Evolutionary conservation across 2,888 invertebrate genomes (phyloP), one percentile per base, ranked within the genome.

Genomic region (Endomychus coccineus): DNA sequence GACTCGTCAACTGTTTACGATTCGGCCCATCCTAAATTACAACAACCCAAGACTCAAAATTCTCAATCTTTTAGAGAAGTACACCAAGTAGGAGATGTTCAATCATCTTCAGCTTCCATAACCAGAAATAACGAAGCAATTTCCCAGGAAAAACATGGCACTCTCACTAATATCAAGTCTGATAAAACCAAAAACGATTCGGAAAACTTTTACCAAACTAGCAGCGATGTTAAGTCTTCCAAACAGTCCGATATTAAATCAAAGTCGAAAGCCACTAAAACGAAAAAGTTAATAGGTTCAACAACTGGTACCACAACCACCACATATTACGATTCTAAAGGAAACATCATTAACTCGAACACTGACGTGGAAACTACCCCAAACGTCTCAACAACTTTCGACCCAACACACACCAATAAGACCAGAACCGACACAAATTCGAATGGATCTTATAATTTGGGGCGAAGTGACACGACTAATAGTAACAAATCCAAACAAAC

Each of bases 1-100:
- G 72, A 75, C 32, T 70, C 69, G 59, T 68, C 71, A 47, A 69
- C 73, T 3, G 70, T 68, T 24, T 77, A 70, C 52, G 77, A 77
- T 46, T 69, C 73, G 4, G 73, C 71, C 2, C 70, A 71, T 53
- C 71, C 71, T 38, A 75, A 75, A 30, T 45, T 62, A 17, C 44
- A 42, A 29, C 43, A 59, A 43, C 63, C 66, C 1, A 55, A 62
- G 49, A 58, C 56, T 59, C 60, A 71, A 68, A 59, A 70, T 62
- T 46, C 69, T 50, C 55, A 69, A 67, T 58, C 57, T 62, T 54
- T 62, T 56, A 39, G 71, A 56, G 64, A 66, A 40, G 42, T 61
- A 12, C 64, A 66, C 35, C 61, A 63, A 37, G 52, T 68, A 13
- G 66, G 66, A 7, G 66, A 64, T 42, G 39, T 51, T 19, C 50